Percentiles rank a stretch among this genome's conserved stretches.
Evolutionary conservation across 2,797 vertebrate species (phyloP).

Genomic region (Hyperoplus lanceolatus): DNA sequence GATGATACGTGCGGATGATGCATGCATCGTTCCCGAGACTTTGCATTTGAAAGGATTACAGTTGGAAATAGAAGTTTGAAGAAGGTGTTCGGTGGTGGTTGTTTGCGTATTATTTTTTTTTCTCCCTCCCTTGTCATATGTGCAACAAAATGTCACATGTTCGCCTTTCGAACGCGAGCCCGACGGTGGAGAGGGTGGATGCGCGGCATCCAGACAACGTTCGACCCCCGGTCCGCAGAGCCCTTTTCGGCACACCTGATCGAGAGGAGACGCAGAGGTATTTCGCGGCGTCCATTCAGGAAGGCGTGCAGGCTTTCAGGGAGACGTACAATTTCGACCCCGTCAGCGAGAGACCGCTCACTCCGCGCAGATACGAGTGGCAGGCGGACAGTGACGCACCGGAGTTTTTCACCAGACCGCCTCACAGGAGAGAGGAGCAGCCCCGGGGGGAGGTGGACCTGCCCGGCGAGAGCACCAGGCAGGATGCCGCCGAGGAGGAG

Average conservation of each 20-base stretch:
- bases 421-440: slow-evolving; percentile 62
- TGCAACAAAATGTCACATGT: slow-evolving; percentile 96
- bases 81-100: slow-evolving; percentile 25
- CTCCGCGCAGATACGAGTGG: slow-evolving; percentile 89
- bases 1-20: slow-evolving; percentile 75
- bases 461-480: slow-evolving; percentile 71
- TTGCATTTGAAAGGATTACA: slow-evolving; percentile 74
- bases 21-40: slow-evolving; percentile 59
- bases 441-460: slow-evolving; percentile 73
- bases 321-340: slow-evolving; percentile 93
- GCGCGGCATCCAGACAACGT: slow-evolving; percentile 87
- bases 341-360: slow-evolving; percentile 84
- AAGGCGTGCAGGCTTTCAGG: slow-evolving; percentile 81
- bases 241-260: slow-evolving; percentile 91
- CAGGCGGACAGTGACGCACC: slow-evolving; percentile 86
- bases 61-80: slow-evolving; percentile 66
- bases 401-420: slow-evolving; percentile 88
- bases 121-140: slow-evolving; percentile 62
- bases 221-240: slow-evolving; percentile 89
- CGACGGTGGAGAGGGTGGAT: slow-evolving; percentile 94
- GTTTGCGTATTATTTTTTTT: slow-evolving; percentile 16
- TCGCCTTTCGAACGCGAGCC: slow-evolving; percentile 94
- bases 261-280: slow-evolving; percentile 85
- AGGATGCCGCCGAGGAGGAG: slow-evolving; percentile 26
- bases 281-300: slow-evolving; percentile 74